Conservation (phyloP, 2,113 vertebrate species). For the Galemys pyrenaicus region DNA sequence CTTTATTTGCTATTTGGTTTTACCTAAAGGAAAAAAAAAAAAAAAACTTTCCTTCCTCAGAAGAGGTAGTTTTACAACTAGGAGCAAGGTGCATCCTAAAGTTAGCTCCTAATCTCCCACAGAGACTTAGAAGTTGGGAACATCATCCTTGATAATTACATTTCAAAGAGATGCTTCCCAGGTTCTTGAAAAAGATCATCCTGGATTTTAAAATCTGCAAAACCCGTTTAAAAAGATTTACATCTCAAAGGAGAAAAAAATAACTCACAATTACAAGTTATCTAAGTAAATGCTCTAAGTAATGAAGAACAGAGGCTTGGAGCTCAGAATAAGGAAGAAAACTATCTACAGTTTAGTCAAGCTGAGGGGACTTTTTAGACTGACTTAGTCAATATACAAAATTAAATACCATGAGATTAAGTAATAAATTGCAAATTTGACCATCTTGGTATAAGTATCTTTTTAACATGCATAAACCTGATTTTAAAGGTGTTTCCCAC, state of each 20-base stretch:
- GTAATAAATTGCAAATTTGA: not conserved
- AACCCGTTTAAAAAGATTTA: not conserved
- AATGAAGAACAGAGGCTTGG: not conserved
- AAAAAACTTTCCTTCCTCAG: not conserved
- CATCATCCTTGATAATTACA: not conserved
- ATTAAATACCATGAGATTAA: not conserved
- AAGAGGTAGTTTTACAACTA: not conserved
- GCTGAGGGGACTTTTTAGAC: not conserved
- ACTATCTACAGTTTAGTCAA: not conserved
- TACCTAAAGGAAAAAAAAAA: not conserved
- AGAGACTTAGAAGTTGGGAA: not conserved
- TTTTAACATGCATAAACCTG: not conserved
- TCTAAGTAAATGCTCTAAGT: not conserved
- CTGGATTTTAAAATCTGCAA: not conserved
- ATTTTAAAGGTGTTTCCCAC: not conserved
- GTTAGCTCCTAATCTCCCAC: fast-evolving
- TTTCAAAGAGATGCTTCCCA: not conserved
- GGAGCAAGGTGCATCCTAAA: fast-evolving
- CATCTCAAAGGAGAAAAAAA: not conserved
- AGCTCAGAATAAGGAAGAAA: not conserved
- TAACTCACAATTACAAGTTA: not conserved
- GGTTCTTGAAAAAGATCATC: not conserved
- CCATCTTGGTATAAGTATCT: not conserved
- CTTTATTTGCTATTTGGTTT: not conserved
- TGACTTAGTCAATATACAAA: not conserved